Percentiles rank a stretch among this genome's conserved stretches.
phyloP scores from a whole-genome alignment of 1,140 invertebrate genomes.

The Uloborus diversus region DNA sequence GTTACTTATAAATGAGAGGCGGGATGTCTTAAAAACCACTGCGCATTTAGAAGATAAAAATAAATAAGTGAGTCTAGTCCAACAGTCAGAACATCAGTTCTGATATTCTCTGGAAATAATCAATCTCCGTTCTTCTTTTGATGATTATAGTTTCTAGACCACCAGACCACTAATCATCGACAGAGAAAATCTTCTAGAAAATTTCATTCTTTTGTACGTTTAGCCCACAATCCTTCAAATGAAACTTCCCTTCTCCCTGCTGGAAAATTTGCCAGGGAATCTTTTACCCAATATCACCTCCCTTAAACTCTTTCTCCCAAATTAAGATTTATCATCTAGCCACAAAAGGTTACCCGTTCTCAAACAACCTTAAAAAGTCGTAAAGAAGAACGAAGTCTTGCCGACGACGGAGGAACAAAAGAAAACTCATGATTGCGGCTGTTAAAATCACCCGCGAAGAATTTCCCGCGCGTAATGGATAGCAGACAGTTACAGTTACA shows the following conservation, averaged over 20 bases:
- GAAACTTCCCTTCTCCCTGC: constrained; percentile 15
- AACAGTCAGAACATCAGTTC: too few relatives aligned
- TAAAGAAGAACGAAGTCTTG: background rate
- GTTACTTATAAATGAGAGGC: too few relatives aligned
- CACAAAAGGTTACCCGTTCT: constrained; percentile 17
- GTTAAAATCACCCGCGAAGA: constrained; percentile 47
- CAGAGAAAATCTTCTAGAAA: too few relatives aligned
- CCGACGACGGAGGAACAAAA: too few relatives aligned
- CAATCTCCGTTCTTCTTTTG: too few relatives aligned
- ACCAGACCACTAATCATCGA: too few relatives aligned
- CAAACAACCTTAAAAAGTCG: background rate
- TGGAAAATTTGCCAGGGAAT: background rate
- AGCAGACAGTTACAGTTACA: constrained; percentile 40
- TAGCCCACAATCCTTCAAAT: constrained; percentile 23
- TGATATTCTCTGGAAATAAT: too few relatives aligned
- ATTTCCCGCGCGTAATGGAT: constrained; percentile 42
- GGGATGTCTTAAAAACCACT: too few relatives aligned
- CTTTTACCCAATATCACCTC: background rate
- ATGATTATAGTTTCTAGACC: too few relatives aligned
- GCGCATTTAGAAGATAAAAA: too few relatives aligned
- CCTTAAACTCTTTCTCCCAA: constrained; percentile 14
- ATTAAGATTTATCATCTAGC: constrained; percentile 51
- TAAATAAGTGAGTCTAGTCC: too few relatives aligned
- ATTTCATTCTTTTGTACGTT: too few relatives aligned
- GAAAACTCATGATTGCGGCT: constrained; percentile 36